Base-by-base conservation (phyloP, 1,140 invertebrate species). In the Drosophila orena region DNA sequence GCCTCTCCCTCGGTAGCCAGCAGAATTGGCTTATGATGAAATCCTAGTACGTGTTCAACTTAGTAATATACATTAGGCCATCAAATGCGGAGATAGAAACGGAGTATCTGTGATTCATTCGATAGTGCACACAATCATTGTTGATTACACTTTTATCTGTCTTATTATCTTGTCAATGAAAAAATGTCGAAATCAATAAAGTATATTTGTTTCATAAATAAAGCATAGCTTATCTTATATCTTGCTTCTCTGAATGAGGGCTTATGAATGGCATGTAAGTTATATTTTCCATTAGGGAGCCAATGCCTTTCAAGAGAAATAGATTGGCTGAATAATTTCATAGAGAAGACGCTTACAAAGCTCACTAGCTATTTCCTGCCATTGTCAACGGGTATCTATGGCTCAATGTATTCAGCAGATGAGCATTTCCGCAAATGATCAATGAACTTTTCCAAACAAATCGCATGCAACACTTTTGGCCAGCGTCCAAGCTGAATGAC, bases 401-500 rank as follows among this genome's bases (percentile, higher is more conserved):
- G 46, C 53, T 64, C 53, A 20, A 42, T n/a, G 59, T 54, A 57
- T 64, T 75, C 75, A 57, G n/a, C 60, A 46, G 53, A 77, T 77
- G 46, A 49, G 44, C 42, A 68, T 57, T 69, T 77, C 73, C 73
- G 72, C 54, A 52, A 76, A 37, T 60, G 61, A 59, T 68, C 49
- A 68, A 68, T 76, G 42, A 40, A 59, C 49, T 53, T 66, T 53
- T 65, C 60, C 40, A 14, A 24, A 24, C 8, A n/a, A 12, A 27
- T 22, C 14, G 54, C 38, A 57, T 57, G 60, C 64, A 64, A 77
- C 54, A 55, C 44, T 69, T 60, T 80, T 84, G 80, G 65, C 80
- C 60, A 43, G 53, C 20, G 58, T 71, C 75, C 80, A 83, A 83
- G 57, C 66, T 27, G 49, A 85, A 74, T 78, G 81, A 86, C 72